These are phyloP conservation scores for Cryptus viduatorius DNA, from an alignment of 2,888 invertebrate genomes.

Conservation along the genomic window DNA sequence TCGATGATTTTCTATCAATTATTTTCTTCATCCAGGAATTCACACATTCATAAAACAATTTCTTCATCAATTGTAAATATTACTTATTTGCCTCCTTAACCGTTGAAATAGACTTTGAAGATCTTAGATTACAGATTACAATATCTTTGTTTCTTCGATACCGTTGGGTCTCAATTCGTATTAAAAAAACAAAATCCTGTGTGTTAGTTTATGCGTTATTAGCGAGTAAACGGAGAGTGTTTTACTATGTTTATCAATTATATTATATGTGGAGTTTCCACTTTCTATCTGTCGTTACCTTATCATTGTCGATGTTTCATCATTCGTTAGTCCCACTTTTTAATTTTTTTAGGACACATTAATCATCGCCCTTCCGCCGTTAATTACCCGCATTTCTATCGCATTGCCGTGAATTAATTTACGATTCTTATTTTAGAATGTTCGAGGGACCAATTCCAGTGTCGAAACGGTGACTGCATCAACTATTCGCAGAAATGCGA, in stretches of 20 bases:
- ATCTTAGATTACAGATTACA: background rate
- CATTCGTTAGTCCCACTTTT: slow-evolving; percentile 23
- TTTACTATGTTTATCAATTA: slow-evolving; percentile 29
- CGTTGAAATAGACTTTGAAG: slow-evolving; percentile 14
- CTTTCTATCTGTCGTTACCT: slow-evolving; percentile 62
- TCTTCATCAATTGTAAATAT: slow-evolving; percentile 40
- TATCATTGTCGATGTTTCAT: slow-evolving; percentile 56
- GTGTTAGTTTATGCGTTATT: slow-evolving; percentile 60
- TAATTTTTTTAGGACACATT: slow-evolving; percentile 32
- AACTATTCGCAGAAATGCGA: slow-evolving; percentile 85
- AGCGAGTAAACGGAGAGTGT: slow-evolving; percentile 44
- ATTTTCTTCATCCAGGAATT: slow-evolving; percentile 22
- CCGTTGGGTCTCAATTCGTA: background rate
- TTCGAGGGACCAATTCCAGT: slow-evolving; percentile 88
- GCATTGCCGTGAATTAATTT: slow-evolving; percentile 22
- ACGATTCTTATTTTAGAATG: slow-evolving; percentile 87
- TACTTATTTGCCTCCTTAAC: slow-evolving; percentile 7
- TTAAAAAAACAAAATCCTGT: slow-evolving; percentile 28
- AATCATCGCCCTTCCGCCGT: slow-evolving; percentile 28
- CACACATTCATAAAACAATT: slow-evolving; percentile 1
- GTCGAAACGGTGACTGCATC: slow-evolving; percentile 89
- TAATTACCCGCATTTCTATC: background rate
- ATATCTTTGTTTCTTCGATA: slow-evolving; percentile 23
- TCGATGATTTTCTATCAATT: background rate
- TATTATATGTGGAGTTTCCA: slow-evolving; percentile 43